Evolutionary conservation across 2,797 vertebrate genomes (phyloP).

Genomic region (Falco biarmicus): DNA sequence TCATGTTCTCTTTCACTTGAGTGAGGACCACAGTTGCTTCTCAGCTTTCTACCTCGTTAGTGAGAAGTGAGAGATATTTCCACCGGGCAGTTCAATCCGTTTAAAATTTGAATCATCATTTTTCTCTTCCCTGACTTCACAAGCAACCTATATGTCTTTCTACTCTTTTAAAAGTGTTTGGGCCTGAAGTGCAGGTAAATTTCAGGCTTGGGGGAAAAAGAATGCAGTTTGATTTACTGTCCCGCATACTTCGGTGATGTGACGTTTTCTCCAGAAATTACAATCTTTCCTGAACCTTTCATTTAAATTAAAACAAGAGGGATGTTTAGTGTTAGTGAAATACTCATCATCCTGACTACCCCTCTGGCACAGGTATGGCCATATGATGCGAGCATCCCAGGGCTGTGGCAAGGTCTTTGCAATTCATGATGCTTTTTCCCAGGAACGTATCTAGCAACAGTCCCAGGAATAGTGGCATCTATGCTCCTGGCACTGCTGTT

Average conservation of each 20-base stretch:
- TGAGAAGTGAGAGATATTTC: constrained; percentile 51
- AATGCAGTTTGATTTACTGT: neutral
- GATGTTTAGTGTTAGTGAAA: rapidly evolving
- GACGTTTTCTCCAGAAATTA: neutral
- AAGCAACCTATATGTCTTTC: constrained; percentile 16
- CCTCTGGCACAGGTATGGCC: neutral
- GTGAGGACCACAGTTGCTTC: constrained; percentile 43
- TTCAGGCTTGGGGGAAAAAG: neutral
- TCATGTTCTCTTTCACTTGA: constrained; percentile 53
- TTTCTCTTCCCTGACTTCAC: constrained; percentile 40
- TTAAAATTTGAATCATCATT: neutral
- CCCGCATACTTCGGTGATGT: neutral
- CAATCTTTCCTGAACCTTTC: neutral
- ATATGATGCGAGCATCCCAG: neutral
- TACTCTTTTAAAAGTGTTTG: constrained; percentile 11
- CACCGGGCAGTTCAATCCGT: neutral
- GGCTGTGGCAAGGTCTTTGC: neutral
- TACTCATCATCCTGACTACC: neutral
- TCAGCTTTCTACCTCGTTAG: constrained; percentile 50
- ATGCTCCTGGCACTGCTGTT: neutral
- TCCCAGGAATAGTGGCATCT: neutral
- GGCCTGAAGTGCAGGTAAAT: constrained; percentile 1
- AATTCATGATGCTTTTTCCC: neutral
- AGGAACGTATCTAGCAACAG: neutral
- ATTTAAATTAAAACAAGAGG: neutral